Evolutionary conservation across 2,888 invertebrate species (phyloP).

Genomic region (Nomada goodeniana): DNA sequence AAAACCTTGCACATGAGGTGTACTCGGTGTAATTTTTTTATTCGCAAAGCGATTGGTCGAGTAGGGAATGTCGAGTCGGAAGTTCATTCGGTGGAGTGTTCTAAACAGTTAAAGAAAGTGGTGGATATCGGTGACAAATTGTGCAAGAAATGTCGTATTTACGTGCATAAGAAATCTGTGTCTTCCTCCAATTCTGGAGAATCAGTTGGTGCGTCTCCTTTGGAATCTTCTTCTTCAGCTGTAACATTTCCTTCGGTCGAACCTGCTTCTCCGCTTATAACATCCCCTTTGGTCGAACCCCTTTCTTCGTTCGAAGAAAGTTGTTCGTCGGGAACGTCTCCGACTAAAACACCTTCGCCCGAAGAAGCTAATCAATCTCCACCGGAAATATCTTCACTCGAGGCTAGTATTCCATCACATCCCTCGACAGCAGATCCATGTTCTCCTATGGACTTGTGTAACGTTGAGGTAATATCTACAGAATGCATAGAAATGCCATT

Average conservation of each 20-base stretch:
- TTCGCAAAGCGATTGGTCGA: neutral
- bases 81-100: neutral
- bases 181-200: neutral
- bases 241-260: neutral
- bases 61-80: neutral
- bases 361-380: neutral
- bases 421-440: slow-evolving; percentile 2
- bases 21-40: slow-evolving; percentile 3
- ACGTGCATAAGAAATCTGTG: neutral
- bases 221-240: neutral
- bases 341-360: neutral
- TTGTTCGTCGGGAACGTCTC: no score
- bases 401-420: neutral
- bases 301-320: neutral
- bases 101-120: neutral
- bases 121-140: neutral
- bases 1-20: slow-evolving; percentile 13
- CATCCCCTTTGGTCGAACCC: neutral
- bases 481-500: slow-evolving; percentile 26
- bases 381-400: neutral
- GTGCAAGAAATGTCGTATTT: slow-evolving; percentile 15
- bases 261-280: neutral
- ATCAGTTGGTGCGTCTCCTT: neutral
- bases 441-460: neutral
- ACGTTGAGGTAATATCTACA: neutral